Evolutionary conservation across 2,797 vertebrate species (phyloP).

Genomic region (Bucorvus abyssinicus): DNA sequence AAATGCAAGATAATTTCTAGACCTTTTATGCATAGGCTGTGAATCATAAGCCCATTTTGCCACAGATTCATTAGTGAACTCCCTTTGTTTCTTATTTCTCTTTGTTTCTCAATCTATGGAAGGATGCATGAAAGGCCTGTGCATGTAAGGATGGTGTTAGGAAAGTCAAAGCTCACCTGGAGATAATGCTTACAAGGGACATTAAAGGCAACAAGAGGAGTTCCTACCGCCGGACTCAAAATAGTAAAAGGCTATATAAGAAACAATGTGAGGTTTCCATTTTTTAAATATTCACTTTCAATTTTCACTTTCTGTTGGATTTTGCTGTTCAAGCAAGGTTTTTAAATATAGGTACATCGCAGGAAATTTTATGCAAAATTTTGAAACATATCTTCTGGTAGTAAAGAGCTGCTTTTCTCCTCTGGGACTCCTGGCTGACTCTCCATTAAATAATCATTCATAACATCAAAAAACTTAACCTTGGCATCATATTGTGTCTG

Average conservation of each 20-base stretch:
- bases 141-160: background rate
- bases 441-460: constrained; percentile 5
- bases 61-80: background rate
- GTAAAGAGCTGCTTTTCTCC: background rate
- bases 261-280: background rate
- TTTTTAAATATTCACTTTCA: background rate
- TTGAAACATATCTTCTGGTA: background rate
- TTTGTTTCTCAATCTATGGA: background rate
- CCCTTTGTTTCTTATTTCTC: background rate
- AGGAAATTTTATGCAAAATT: background rate
- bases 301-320: background rate
- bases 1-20: background rate
- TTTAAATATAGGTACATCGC: background rate
- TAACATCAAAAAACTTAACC: constrained; percentile 42
- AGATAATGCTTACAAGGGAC: background rate
- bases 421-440: background rate
- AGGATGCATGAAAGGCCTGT: background rate
- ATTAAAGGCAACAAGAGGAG: background rate
- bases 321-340: background rate
- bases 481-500: constrained; percentile 10
- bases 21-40: background rate
- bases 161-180: background rate
- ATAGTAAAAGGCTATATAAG: background rate
- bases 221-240: background rate
- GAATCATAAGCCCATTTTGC: background rate